Conservation (phyloP, 2,113 vertebrate genomes). For the Salminus brasiliensis region DNA sequence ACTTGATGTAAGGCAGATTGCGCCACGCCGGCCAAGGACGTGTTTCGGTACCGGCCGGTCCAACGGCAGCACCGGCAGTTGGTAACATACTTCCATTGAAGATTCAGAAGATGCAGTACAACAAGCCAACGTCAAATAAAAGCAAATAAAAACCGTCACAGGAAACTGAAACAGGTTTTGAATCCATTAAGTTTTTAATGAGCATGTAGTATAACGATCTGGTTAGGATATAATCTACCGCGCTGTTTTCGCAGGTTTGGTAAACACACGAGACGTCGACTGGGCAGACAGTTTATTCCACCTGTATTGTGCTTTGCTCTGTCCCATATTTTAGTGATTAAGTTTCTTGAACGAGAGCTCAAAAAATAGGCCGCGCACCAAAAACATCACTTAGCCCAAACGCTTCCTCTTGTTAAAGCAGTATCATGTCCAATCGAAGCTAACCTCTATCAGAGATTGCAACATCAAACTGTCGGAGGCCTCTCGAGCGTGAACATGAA, state of each 20-base stretch:
- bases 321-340: constrained; percentile 19
- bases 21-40: constrained; percentile 85
- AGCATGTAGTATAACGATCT: neutral
- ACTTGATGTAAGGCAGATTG: constrained; percentile 89
- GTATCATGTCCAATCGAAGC: neutral
- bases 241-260: neutral
- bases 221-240: neutral
- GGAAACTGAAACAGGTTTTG: neutral
- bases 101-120: neutral
- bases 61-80: constrained; percentile 88
- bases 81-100: constrained; percentile 88
- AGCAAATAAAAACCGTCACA: neutral
- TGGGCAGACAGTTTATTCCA: neutral
- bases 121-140: constrained; percentile 4
- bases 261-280: neutral
- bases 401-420: neutral
- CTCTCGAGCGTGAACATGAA: neutral
- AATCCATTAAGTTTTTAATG: neutral
- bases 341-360: neutral
- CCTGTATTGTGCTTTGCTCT: neutral
- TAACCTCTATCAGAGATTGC: neutral
- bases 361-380: constrained; percentile 5
- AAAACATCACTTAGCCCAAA: neutral
- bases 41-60: constrained; percentile 88
- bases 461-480: neutral